Evolutionary conservation across 2,797 vertebrate species (phyloP).

Genomic region (Galagoides demidoff): DNA sequence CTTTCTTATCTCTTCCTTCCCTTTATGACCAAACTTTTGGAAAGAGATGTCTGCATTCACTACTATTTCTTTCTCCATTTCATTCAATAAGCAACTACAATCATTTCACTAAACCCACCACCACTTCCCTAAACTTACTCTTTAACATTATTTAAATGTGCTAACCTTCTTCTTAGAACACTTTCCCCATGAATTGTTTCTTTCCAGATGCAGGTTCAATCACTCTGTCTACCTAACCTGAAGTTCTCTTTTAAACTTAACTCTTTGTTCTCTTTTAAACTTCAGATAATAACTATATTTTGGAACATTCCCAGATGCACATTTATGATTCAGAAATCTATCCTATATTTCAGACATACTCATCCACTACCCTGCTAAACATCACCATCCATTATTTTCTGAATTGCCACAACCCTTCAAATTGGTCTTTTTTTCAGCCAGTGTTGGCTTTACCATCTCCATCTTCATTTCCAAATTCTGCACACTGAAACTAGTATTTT

Average conservation of each 20-base stretch:
- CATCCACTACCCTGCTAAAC: not conserved
- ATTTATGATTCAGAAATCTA: not conserved
- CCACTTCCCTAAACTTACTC: not conserved
- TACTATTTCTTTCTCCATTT: not conserved
- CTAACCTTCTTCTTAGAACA: not conserved
- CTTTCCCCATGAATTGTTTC: not conserved
- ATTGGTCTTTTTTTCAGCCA: not conserved
- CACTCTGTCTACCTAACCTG: not conserved
- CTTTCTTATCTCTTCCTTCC: not conserved
- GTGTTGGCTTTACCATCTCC: not conserved
- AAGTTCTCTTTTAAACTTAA: no score
- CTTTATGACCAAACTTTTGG: not conserved
- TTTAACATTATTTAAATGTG: not conserved
- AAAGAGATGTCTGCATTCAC: not conserved
- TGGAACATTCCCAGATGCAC: not conserved
- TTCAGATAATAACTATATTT: not conserved
- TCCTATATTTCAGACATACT: not conserved
- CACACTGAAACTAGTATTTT: not conserved
- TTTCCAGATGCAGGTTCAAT: not conserved
- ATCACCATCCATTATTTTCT: not conserved
- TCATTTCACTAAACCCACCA: not conserved
- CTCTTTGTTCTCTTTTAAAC: not conserved
- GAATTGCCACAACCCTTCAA: not conserved
- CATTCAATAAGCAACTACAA: not conserved
- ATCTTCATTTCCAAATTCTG: not conserved